Evolutionary conservation across 2,113 vertebrate genomes (phyloP), one percentile per base, ranked within the genome.

Genomic region (Xiphophorus maculatus): DNA sequence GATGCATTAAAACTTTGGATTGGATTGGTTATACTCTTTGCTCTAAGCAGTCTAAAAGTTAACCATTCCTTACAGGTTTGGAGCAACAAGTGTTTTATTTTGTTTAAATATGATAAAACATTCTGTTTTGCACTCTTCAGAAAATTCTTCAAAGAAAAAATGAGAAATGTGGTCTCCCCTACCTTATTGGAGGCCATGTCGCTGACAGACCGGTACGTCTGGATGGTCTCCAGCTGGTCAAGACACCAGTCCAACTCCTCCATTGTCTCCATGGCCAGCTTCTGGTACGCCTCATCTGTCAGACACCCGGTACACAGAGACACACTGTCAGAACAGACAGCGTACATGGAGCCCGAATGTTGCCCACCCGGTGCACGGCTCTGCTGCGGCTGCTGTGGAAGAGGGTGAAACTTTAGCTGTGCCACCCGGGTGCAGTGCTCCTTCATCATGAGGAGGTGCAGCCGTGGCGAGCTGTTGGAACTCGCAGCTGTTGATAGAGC

Each of bases 141-240:
- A 40, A 35, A 11, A 58, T 42, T 42, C 14, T 42, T 15, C 44
- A 25, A 33, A 10, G 19, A 35, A 5, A 54, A 2, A 42, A 17
- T 29, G 54, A 79, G 42, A 81, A 30, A 28, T 32, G 48, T 63
- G 42, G 71, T 80, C 48, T 66, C 28, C 78, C 95, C 89, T 96
- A 99, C 98, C 97, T 99, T 99, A 90, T 97, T 99, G 61, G 98
- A 99, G 86, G 98, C 98, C 98, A 99, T 99, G 95, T 99, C 98
- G 8, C 98, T 99, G 95, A 99, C 98, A 0, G 98, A 99, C 87
- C 98, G 96, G 90, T 99, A 98, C 33, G 97, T 99, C 94, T 99
- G 98, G 88, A 99, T 98, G 84, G 98, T 98, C 93, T 99, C 97
- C 89, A 99, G 96, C 94, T 99, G 98, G 92, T 99, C 97, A 92